Evolutionary conservation across 1,140 invertebrate species (phyloP).

Genomic region (Leguminivora glycinivorella): DNA sequence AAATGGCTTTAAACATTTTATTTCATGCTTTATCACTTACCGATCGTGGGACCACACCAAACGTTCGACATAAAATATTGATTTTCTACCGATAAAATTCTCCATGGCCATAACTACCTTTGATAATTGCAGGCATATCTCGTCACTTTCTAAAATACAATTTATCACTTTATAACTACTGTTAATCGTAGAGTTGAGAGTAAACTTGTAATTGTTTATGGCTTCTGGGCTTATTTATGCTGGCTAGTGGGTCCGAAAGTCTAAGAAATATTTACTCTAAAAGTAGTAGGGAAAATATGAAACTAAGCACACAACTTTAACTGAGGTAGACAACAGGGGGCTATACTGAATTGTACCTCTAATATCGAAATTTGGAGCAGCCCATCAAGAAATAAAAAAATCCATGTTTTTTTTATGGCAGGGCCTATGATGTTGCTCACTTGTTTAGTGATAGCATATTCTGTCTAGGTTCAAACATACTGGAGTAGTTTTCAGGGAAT

Average conservation of each 20-base stretch:
- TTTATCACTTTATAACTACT: conserved; percentile 35
- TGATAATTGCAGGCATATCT: background rate
- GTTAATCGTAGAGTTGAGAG: background rate
- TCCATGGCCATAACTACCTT: background rate
- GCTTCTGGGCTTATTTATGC: background rate
- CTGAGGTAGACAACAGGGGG: too few species aligned
- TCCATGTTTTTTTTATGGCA: too few species aligned
- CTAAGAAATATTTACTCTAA: too few species aligned
- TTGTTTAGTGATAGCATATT: too few species aligned
- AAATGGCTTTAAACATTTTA: background rate
- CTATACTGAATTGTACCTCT: too few species aligned
- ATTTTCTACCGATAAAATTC: conserved; percentile 2
- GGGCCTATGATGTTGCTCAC: too few species aligned
- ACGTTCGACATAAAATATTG: conserved; percentile 11
- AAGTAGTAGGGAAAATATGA: too few species aligned
- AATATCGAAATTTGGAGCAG: too few species aligned
- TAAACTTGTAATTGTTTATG: background rate
- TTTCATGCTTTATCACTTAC: background rate
- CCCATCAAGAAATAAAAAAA: too few species aligned
- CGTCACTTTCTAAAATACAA: conserved; percentile 35
- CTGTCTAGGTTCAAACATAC: too few species aligned
- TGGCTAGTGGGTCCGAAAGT: background rate
- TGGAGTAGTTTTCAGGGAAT: too few species aligned
- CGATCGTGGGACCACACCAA: background rate
- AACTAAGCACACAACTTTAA: too few species aligned